Base-by-base conservation (phyloP, 2,113 vertebrate genomes). In the Rhinopomastus cyanomelas region DNA sequence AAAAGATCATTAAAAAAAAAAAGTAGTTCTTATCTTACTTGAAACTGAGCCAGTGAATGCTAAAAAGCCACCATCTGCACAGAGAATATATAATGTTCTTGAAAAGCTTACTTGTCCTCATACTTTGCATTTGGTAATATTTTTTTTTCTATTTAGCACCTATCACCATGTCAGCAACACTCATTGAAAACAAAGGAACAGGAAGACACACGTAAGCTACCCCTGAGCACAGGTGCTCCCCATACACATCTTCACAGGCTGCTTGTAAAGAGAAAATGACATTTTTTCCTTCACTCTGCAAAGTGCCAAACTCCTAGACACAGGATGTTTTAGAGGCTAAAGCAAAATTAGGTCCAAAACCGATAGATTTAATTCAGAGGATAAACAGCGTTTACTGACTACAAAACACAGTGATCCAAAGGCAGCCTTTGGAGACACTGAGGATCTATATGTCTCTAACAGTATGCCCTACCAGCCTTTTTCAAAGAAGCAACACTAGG, bases 131-230 rank as follows among this genome's bases (percentile, higher is more conserved):
- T 84, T 90, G 66, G 62, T 92, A 86, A 53, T 68, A 9, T 27
- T 90, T 88, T 90, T 78, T 91, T 84, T 90, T 74, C 36, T 78
- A 61, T 86, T 88, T 81, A 87, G 71, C 37, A 84, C 32, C 66
- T 81, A 66, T 55, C 67, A 84, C 25, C 30, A 51, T 55, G 74
- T 92, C 87, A 86, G 62, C 74, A 87, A 76, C 74, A 37, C 56
- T 69, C 48, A 48, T n/a, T 69, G 77, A n/a, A 79, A 74, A 88
- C 52, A 88, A 87, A 93, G 81, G 56, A 88, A 88, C 22, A 55
- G 69, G 83, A 81, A 90, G 59, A 57, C 84, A 90, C 66, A 89
- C 68, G 85, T 29, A 80, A 90, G 51, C 74, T 66, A 92, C 51
- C 17, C 75, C 57, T 59, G 30, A 88, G 52, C 87, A 85, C 78